Percentiles rank a stretch among this genome's conserved stretches.
phyloP scores from a whole-genome alignment of 2,797 vertebrate genomes.

The Heterohyrax brucei region DNA sequence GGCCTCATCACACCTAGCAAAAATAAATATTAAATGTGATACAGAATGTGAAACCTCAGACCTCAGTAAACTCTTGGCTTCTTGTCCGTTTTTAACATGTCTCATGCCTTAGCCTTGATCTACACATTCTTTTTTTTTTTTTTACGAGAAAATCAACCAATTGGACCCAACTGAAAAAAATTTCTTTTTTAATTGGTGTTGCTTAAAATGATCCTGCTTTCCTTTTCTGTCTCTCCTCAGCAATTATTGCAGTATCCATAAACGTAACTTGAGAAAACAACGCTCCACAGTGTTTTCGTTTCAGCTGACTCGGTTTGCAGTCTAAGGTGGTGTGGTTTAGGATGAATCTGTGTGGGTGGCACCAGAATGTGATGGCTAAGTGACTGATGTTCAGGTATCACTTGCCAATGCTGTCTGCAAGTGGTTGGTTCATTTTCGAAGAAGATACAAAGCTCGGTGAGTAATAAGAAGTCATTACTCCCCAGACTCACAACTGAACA shows the following conservation, averaged over 20 bases:
- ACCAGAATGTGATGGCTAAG: neutral
- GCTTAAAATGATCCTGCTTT: constrained; percentile 21
- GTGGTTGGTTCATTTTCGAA: constrained; percentile 31
- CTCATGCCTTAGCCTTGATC: neutral
- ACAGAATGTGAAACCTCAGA: neutral
- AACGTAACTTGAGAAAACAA: neutral
- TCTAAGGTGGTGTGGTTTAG: neutral
- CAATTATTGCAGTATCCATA: neutral
- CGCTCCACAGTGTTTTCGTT: neutral
- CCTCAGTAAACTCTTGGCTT: neutral
- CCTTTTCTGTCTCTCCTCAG: neutral
- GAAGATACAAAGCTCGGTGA: constrained; percentile 24
- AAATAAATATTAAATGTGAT: fast-evolving
- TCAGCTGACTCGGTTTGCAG: neutral
- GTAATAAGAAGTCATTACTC: neutral
- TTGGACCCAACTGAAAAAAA: neutral
- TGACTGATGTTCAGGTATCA: neutral
- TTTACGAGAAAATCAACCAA: neutral
- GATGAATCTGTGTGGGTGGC: constrained; percentile 22
- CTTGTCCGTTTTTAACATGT: neutral
- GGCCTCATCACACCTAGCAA: neutral
- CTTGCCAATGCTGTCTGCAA: constrained; percentile 40
- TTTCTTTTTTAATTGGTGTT: fast-evolving
- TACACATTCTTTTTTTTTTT: neutral
- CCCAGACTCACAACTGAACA: neutral